These are phyloP conservation scores for Luperina testacea DNA, from an alignment of 2,888 invertebrate genomes.

Conservation along the genomic window DNA sequence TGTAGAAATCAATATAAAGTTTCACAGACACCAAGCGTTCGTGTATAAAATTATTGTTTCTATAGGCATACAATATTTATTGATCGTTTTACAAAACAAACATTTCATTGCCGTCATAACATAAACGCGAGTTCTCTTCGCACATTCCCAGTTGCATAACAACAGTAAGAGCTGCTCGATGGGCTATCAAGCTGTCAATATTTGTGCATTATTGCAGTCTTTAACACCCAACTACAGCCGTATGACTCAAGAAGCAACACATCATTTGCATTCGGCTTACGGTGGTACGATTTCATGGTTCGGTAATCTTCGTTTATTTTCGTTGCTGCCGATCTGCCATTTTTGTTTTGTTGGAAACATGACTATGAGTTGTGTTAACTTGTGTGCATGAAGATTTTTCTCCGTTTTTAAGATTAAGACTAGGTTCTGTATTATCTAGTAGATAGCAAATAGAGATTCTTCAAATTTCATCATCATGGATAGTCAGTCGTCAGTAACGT, in stretches of 20 bases:
- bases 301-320: constrained; percentile 39
- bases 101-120: constrained; percentile 48
- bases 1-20: neutral
- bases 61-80: constrained; percentile 29
- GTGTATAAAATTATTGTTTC: constrained; percentile 14
- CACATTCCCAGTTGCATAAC: constrained; percentile 51
- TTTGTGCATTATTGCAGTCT: constrained; percentile 59
- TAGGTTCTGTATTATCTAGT: neutral
- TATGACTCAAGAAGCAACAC: constrained; percentile 45
- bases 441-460: neutral
- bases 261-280: constrained; percentile 34
- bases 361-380: neutral
- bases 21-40: constrained; percentile 8
- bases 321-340: constrained; percentile 1
- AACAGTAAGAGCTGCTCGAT: constrained; percentile 37
- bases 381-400: neutral
- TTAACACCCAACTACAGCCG: constrained; percentile 18
- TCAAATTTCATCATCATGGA: neutral
- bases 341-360: neutral
- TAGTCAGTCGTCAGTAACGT: neutral
- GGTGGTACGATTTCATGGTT: constrained; percentile 29
- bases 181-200: constrained; percentile 57
- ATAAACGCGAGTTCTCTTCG: constrained; percentile 39
- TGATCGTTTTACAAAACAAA: constrained; percentile 41
- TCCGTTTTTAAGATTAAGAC: neutral